Base-by-base conservation (phyloP, 1,140 invertebrate species). In the Tachypleus tridentatus region DNA sequence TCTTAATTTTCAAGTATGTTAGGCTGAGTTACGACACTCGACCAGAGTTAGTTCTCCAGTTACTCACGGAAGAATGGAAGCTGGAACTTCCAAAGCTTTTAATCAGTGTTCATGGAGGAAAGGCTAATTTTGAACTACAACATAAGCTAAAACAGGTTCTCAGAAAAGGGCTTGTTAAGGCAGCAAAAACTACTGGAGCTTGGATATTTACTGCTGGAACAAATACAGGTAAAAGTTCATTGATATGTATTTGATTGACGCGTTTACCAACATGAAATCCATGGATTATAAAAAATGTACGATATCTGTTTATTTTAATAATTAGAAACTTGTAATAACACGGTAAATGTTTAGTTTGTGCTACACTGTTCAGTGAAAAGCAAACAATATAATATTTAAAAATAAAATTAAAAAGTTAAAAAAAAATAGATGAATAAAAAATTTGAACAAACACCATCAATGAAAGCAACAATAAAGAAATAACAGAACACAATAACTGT, bases 171-270 rank as follows among this genome's bases (percentile, higher is more conserved):
- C 80, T 99, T 58, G 78, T 98, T 9, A 97, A 96, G 78, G 95
- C 95, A 54, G 96, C 95, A 0, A 93, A 96, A 76, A 97, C 95
- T 4, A 97, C 95, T 3, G 93, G 92, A 5, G 93, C 93, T 48
- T 98, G 94, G 94, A 93, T 97, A 70, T 91, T 97, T 70, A 97
- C 93, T 3, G 90, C 89, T 66, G 95, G 95, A 72, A 94, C 93
- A 49, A 96, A 97, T 77, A 95, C 93, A 73, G 93, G 93, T 91
- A 76, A 79, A 60, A 54, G 7, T 29, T 29, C 29, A 29, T 29
- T 29, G 29, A 29, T 29, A 2, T 29, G 29, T 29, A 29, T 29
- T 29, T 29, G 29, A 29, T 29, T 29, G 29, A 29, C 2, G 29
- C 0, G 29, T 29, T 29, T 2, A 29, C 29, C 29, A 29, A 29